These are phyloP conservation scores for Labeo catla DNA, from an alignment of 2,113 vertebrate genomes.

Conservation along the genomic window DNA sequence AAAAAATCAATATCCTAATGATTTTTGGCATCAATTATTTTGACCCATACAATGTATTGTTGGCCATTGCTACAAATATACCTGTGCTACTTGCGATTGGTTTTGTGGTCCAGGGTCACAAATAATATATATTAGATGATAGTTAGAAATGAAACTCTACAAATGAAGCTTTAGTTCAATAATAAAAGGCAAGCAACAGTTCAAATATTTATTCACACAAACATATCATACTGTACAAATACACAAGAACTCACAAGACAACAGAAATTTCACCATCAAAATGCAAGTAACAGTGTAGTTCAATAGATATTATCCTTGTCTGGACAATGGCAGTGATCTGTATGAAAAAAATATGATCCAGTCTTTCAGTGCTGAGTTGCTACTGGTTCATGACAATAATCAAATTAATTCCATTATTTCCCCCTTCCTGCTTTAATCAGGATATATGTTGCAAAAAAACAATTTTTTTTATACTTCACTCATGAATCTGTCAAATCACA, in stretches of 20 bases:
- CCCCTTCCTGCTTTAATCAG: not conserved
- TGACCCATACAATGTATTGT: no score
- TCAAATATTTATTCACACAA: conserved; percentile 67
- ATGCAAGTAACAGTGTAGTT: conserved; percentile 56
- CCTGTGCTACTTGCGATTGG: no score
- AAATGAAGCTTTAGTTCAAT: not conserved
- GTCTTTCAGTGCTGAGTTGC: conserved; percentile 28
- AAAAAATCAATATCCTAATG: no score
- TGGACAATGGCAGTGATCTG: conserved; percentile 37
- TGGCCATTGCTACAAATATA: no score
- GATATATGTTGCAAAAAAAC: not conserved
- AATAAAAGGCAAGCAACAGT: not conserved
- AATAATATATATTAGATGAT: not conserved
- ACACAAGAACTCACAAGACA: conserved; percentile 61
- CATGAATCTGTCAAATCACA: not conserved
- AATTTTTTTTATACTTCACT: not conserved
- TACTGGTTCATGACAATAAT: conserved; percentile 25
- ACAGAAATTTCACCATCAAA: conserved; percentile 42
- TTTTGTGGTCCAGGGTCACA: no score
- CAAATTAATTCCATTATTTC: not conserved
- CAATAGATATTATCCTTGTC: conserved; percentile 17
- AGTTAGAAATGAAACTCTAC: not conserved
- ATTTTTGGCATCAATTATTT: no score
- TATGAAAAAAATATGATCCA: conserved; percentile 14
- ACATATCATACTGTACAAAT: conserved; percentile 60